A percentile compares a stretch with the other conserved stretches of the same genome.
Evolutionary conservation across 2,113 vertebrate genomes (phyloP).

Genomic region (Xerus inauris): DNA sequence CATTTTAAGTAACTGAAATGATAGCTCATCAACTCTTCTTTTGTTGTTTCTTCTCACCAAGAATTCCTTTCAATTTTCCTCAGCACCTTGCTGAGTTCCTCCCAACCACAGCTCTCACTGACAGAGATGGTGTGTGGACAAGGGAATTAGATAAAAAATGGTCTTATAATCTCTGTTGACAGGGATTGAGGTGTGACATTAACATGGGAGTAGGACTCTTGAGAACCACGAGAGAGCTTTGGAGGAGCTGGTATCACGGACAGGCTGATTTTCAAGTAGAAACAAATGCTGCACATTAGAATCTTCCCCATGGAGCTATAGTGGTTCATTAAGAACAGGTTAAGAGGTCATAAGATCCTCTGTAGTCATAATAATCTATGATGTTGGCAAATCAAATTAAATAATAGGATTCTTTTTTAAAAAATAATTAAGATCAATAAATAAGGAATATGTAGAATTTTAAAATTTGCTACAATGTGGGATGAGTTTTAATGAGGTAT

Average conservation of each 20-base stretch:
- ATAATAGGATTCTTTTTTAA: background rate
- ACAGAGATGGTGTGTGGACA: background rate
- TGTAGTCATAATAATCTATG: background rate
- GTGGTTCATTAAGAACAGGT: constrained; percentile 50
- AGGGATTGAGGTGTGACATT: background rate
- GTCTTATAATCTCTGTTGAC: background rate
- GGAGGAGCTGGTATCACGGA: background rate
- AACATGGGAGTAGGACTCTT: background rate
- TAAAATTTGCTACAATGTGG: background rate
- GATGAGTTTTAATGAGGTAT: background rate
- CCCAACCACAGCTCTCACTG: background rate
- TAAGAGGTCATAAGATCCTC: background rate
- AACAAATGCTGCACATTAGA: background rate
- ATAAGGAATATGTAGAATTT: background rate
- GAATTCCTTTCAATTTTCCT: constrained; percentile 16
- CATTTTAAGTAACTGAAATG: background rate
- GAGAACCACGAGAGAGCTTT: background rate
- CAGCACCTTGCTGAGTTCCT: background rate
- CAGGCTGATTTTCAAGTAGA: constrained; percentile 9
- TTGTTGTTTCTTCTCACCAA: background rate
- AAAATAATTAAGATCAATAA: constrained; percentile 27
- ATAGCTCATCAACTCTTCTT: constrained; percentile 3
- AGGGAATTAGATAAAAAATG: constrained; percentile 49
- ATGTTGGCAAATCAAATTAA: constrained; percentile 32
- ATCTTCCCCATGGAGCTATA: background rate